phyloP scores from a whole-genome alignment of 2,797 vertebrate genomes.

The Gambelia wislizenii region DNA sequence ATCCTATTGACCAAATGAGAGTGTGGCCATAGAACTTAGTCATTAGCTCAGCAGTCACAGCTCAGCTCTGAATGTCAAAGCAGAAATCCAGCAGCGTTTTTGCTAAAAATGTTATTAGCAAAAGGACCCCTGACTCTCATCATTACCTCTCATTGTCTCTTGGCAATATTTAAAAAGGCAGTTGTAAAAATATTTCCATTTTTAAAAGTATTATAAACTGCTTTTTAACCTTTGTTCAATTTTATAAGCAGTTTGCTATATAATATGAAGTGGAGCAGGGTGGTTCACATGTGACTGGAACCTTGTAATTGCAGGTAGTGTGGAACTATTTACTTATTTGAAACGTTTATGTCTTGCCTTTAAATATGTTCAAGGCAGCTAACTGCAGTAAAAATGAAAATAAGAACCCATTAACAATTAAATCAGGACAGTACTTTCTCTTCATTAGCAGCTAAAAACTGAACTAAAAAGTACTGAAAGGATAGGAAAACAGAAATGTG shows the following conservation, averaged over 20 bases:
- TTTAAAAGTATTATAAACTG: background rate
- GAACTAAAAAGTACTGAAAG: background rate
- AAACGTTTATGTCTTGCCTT: background rate
- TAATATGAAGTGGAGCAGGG: too few relatives aligned
- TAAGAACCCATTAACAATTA: too few relatives aligned
- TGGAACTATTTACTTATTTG: background rate
- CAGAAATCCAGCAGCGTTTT: too few relatives aligned
- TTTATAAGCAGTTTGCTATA: background rate
- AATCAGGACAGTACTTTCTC: background rate
- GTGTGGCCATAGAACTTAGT: too few relatives aligned
- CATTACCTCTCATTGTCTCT: too few relatives aligned
- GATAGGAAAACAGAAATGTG: background rate
- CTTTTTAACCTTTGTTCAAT: background rate
- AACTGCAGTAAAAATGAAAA: background rate
- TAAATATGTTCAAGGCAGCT: background rate
- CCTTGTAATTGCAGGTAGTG: background rate
- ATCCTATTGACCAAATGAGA: too few relatives aligned
- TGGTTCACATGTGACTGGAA: background rate
- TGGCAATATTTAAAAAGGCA: background rate
- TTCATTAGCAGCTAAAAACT: background rate
- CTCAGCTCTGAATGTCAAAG: too few relatives aligned
- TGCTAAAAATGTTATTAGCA: too few relatives aligned
- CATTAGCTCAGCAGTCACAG: too few relatives aligned
- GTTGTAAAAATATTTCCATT: background rate
- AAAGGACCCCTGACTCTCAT: too few relatives aligned